Evolutionary conservation across 2,113 vertebrate genomes (phyloP).

Genomic region (Ciconia boyciana): DNA sequence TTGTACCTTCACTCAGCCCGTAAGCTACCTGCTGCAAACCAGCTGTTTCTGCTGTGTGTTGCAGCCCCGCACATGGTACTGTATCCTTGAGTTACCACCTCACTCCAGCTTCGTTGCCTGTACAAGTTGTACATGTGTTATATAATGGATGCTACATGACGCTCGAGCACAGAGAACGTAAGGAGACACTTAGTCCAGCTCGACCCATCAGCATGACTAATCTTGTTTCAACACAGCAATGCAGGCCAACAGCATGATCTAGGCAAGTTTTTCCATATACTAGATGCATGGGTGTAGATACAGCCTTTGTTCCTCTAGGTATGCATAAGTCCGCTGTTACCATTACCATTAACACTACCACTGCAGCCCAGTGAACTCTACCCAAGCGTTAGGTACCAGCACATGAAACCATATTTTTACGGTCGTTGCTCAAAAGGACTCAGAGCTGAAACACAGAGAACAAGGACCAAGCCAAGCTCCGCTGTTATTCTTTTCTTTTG

Average conservation of each 20-base stretch:
- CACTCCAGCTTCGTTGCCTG: background rate
- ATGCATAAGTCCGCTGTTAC: background rate
- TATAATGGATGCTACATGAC: rapidly evolving
- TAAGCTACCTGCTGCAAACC: background rate
- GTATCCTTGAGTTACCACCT: background rate
- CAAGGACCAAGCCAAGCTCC: background rate
- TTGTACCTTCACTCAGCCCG: background rate
- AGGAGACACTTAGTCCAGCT: background rate
- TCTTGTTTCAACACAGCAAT: background rate
- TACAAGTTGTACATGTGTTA: too few relatives aligned
- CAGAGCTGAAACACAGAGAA: background rate
- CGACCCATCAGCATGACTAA: rapidly evolving
- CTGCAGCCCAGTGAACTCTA: background rate
- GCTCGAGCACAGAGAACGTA: background rate
- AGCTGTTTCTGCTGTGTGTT: background rate
- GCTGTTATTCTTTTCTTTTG: background rate
- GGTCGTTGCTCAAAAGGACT: background rate
- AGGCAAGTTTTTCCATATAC: background rate
- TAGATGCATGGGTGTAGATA: background rate
- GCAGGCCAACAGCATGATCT: background rate
- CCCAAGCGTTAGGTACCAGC: background rate
- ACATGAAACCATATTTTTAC: background rate
- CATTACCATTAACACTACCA: background rate
- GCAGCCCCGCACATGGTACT: background rate
- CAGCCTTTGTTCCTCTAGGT: background rate